These are phyloP conservation scores for Chloroceryle aenea DNA, from an alignment of 2,113 vertebrate genomes.

Conservation along the genomic window DNA sequence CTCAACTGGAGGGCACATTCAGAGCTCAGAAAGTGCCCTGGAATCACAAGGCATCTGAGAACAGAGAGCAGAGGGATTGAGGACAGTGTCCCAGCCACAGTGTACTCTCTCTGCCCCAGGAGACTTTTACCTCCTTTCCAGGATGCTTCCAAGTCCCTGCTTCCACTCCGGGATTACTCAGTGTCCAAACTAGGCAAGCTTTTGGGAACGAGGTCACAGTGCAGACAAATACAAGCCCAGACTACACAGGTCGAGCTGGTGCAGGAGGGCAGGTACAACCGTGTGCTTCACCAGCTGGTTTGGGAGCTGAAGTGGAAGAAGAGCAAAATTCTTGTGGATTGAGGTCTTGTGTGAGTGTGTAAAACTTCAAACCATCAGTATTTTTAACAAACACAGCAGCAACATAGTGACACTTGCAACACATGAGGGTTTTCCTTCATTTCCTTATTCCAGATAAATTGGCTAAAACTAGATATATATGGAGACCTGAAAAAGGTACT, in stretches of 20 bases:
- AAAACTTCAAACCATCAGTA: background rate
- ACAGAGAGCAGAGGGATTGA: background rate
- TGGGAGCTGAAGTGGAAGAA: background rate
- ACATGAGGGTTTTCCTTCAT: background rate
- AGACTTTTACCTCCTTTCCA: background rate
- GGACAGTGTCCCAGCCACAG: fast-evolving
- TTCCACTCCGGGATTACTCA: background rate
- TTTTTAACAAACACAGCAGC: background rate
- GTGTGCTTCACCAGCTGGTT: fast-evolving
- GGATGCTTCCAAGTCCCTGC: background rate
- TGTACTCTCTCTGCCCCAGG: background rate
- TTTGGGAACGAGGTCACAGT: background rate
- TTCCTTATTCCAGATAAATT: background rate
- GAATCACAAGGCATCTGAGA: background rate
- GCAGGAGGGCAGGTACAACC: background rate
- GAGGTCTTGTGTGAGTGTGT: background rate
- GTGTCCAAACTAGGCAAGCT: background rate
- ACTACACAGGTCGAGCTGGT: background rate
- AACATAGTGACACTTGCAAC: background rate
- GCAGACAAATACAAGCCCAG: background rate
- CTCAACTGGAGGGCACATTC: background rate
- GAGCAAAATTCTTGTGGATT: background rate
- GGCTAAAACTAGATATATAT: background rate
- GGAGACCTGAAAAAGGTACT: background rate
- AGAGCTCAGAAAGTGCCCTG: background rate